Base-by-base conservation (phyloP, 2,797 vertebrate genomes). In the Smutsia gigantea region DNA sequence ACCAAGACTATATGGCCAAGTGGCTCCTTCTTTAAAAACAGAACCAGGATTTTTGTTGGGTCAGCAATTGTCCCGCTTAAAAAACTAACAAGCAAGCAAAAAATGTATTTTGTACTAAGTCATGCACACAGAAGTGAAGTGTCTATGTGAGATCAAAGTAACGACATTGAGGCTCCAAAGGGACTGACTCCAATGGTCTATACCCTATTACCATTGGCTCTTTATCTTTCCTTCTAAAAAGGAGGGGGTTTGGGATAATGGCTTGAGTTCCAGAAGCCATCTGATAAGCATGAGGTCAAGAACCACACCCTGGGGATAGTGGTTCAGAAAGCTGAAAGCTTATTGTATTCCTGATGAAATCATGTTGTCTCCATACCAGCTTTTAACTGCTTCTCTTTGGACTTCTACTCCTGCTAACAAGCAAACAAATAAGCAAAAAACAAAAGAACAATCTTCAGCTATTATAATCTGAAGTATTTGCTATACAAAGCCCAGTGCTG, bases 211-310 rank as follows among this genome's bases (percentile, higher is more conserved):
- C 9, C 34, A 51, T 4, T 23, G 7, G 29, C 2, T 90, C 53
- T 90, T 90, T 27, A 93, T 5, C 11, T 77, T 68, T 37, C 31
- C n/a, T 88, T 27, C 87, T 88, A 74, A 68, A 39, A 39, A 90
- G 68, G 18, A 2, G 5, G 14, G 19, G 21, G 25, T 4, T 34
- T 61, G 25, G 46, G 10, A 61, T 57, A 79, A 51, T 81, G 23
- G 7, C 25, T 64, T 59, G 25, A 93, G 77, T 95, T 95, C 75
- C 31, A 81, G 31, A 12, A 96, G 79, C 21, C 17, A 92, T 95
- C 74, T 53, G 61, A 7, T 25, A 88, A 63, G 31, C 31, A 66
- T 21, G 23, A 66, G 39, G 49, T 51, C 7, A 77, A 89, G 34
- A 64, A 77, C 25, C 29, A 84, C 23, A 72, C 19, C 7, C 34